Conservation (phyloP, 2,113 vertebrate genomes). For the Paradisaea rubra region DNA sequence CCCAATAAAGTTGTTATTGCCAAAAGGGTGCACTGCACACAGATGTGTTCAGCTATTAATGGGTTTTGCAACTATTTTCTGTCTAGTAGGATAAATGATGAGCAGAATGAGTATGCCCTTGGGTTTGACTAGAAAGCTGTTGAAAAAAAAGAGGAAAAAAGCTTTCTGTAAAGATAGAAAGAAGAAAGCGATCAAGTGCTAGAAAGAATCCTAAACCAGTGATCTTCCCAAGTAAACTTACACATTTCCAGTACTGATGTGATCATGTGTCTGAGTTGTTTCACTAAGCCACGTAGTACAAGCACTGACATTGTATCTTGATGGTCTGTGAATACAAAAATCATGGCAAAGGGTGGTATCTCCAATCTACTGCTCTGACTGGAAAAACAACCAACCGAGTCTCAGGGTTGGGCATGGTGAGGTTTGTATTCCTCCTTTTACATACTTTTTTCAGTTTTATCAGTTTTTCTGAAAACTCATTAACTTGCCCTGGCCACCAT, state of each 20-base stretch:
- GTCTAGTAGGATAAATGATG: neutral
- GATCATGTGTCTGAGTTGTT: neutral
- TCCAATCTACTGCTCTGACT: neutral
- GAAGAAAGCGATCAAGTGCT: neutral
- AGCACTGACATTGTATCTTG: neutral
- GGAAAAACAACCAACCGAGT: neutral
- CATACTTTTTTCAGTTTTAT: neutral
- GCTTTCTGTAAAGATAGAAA: neutral
- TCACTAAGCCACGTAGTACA: rapidly evolving
- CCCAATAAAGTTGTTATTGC: neutral
- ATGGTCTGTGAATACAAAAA: neutral
- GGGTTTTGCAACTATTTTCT: neutral
- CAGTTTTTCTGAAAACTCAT: neutral
- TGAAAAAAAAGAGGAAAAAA: neutral
- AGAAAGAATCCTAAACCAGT: neutral
- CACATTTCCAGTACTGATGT: neutral
- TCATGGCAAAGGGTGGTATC: neutral
- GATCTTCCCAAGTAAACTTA: neutral
- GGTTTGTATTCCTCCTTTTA: neutral
- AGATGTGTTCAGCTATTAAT: neutral
- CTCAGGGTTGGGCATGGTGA: rapidly evolving
- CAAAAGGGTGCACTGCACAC: neutral
- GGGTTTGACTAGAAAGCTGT: neutral
- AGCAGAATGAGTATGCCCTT: neutral
- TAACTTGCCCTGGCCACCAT: neutral